Conservation (phyloP, 2,888 invertebrate genomes). For the Leucophenga montana region DNA sequence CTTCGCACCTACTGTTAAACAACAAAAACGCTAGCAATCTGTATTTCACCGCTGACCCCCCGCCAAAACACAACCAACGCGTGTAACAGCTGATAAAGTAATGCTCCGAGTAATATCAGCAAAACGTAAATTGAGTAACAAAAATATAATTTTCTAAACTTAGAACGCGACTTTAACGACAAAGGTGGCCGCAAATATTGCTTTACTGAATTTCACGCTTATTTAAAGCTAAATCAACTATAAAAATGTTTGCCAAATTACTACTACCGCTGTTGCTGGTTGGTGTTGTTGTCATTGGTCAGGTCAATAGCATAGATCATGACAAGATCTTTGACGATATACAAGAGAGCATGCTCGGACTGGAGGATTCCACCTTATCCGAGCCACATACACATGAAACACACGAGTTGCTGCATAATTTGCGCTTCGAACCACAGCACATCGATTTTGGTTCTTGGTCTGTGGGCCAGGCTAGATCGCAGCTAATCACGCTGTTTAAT, state of each 20-base stretch:
- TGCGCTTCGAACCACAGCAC: slow-evolving; percentile 74
- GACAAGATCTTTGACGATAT: slow-evolving; percentile 26
- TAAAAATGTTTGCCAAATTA: slow-evolving; percentile 45
- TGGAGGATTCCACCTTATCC: slow-evolving; percentile 27
- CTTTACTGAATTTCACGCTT: neutral
- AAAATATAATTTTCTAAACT: neutral
- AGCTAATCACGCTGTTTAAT: slow-evolving; percentile 90
- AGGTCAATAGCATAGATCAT: slow-evolving; percentile 30
- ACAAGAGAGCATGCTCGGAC: slow-evolving; percentile 49
- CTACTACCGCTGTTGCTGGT: slow-evolving; percentile 39
- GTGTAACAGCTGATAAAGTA: slow-evolving; percentile 23
- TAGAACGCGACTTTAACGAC: slow-evolving; percentile 1
- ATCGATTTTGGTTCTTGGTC: slow-evolving; percentile 79
- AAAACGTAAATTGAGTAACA: slow-evolving; percentile 19
- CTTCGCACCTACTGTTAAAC: neutral
- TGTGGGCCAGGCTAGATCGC: slow-evolving; percentile 89
- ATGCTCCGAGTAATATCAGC: slow-evolving; percentile 1
- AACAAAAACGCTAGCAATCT: neutral
- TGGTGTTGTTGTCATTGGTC: slow-evolving; percentile 34
- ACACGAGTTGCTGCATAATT: slow-evolving; percentile 62
- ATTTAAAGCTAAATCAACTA: neutral
- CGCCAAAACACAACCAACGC: neutral
- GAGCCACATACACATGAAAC: slow-evolving; percentile 52
- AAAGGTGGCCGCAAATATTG: slow-evolving; percentile 6
- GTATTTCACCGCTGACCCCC: too few species aligned